Percentiles rank a stretch among this genome's conserved stretches.
Evolutionary conservation across 1,140 invertebrate genomes (phyloP).

Genomic region (Drosophila melanica): DNA sequence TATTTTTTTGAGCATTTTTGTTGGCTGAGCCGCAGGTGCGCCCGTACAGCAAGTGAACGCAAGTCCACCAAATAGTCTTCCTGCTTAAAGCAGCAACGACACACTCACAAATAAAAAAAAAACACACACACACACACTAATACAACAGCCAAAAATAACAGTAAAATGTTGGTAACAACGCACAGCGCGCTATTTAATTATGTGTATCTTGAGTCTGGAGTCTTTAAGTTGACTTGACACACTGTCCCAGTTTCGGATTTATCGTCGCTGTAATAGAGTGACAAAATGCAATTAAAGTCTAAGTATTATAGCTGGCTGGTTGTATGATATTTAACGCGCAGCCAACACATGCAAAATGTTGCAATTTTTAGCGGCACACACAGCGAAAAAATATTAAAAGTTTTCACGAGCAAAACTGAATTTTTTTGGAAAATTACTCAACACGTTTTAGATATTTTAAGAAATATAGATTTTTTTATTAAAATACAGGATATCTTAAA

Average conservation of each 20-base stretch:
- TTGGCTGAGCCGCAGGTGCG: constrained; percentile 42
- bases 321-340: constrained; percentile 5
- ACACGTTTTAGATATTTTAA: no score
- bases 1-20: constrained; percentile 28
- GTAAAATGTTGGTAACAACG: constrained; percentile 19
- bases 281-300: no score
- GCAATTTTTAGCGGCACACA: constrained; percentile 1
- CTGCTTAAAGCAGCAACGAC: constrained; percentile 54
- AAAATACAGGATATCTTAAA: no score
- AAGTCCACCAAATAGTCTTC: constrained; percentile 66
- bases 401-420: no score
- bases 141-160: constrained; percentile 25
- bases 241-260: constrained; percentile 71
- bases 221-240: constrained; percentile 63
- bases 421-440: no score
- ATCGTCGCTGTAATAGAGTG: constrained; percentile 50
- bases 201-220: constrained; percentile 23
- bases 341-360: constrained; percentile 14
- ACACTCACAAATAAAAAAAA: constrained; percentile 12
- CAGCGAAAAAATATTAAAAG: no score
- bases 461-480: no score
- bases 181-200: constrained; percentile 60
- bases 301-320: constrained; percentile 2
- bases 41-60: constrained; percentile 47
- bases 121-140: constrained; percentile 18